Base-by-base conservation (phyloP, 2,888 invertebrate genomes). In the Patella depressa region DNA sequence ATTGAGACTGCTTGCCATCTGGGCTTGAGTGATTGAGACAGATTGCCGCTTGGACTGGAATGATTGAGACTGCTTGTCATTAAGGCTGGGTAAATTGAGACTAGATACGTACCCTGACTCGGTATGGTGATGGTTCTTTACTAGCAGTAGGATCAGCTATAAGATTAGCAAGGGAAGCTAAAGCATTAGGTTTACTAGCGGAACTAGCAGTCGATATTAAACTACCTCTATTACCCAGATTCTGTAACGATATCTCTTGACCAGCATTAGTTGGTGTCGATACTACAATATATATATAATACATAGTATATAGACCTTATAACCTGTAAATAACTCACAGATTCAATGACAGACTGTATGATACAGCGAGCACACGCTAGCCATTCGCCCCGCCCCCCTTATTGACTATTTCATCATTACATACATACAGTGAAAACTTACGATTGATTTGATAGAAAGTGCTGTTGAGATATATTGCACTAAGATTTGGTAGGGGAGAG, bases 141-240 rank as follows among this genome's bases (percentile, higher is more conserved):
- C 79, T 77, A 2, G 81, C 79, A 34, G 84, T 84, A 73, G 79
- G 81, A 53, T 90, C 90, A 12, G 84, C 84, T 53, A 95, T 93
- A 53, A 97, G 93, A n/a, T 96, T 97, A 0, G 96, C 95, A 73
- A 98, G 93, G 75, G 96, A 96, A 0, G 95, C 96, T 19, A 97
- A 95, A 11, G 90, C 89, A 0, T 96, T 95, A 0, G 97, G 97
- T 90, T 98, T 98, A 76, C 96, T 96, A 73, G 92, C 90, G 3
- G 92, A 92, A 75, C 92, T 92, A 7, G 91, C 89, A 65, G 96
- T 95, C 0, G 96, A 96, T 2, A 95, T 95, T 75, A 96, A 92
- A 83, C 96, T 96, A 71, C 96, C 96, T 53, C 96, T 93, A 80
- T 96, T 96, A 24, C 93, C 93, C 90, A 84, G 93, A 92, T 87